Base-by-base conservation (phyloP, 2,113 vertebrate genomes). In the Equus quagga region DNA sequence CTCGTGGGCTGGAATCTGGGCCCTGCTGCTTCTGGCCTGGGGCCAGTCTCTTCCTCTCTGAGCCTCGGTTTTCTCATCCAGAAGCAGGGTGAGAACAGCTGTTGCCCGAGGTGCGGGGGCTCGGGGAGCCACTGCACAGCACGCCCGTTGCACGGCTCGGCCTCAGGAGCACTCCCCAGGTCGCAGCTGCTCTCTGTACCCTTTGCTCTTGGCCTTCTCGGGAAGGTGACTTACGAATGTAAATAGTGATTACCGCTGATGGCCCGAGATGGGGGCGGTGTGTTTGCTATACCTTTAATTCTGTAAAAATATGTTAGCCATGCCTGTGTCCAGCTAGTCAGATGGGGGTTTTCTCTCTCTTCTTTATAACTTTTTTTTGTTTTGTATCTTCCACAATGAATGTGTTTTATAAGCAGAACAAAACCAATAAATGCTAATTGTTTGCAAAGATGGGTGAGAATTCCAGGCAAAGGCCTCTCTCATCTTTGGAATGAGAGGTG, bases 201-300 rank as follows among this genome's bases (percentile, higher is more conserved):
- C 0, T 41, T 7, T 1, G 73, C 81, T 7, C 26, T 12, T 6
- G 62, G 23, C 5, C 54, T 13, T 19, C 76, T 5, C 2, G 56
- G 95, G 49, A 18, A 12, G 1, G 2, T 0, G 46, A 13, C 23
- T 1, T 0, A 5, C 0, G 11, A 4, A 0, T 2, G 31, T 13
- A 0, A 5, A 5, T 2, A 0, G 0, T 0, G 13, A 0, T 33
- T 4, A 0, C 41, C 1, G 8, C 44, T 3, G 33, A 11, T 0
- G 5, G 19, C 73, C 24, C 2, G 1, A 8, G 46, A 6, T 1
- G 2, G 5, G 58, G 21, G 5, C 15, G 78, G 8, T 0, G 17
- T 3, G 3, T 15, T 1, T 14, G 36, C 49, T n/a, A 14, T 0
- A 0, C 65, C 3, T 13, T 2, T 0, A 0, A 0, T 28, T 65